Evolutionary conservation across 2,888 invertebrate genomes (phyloP).

Genomic region (Iphiclides podalirius): DNA sequence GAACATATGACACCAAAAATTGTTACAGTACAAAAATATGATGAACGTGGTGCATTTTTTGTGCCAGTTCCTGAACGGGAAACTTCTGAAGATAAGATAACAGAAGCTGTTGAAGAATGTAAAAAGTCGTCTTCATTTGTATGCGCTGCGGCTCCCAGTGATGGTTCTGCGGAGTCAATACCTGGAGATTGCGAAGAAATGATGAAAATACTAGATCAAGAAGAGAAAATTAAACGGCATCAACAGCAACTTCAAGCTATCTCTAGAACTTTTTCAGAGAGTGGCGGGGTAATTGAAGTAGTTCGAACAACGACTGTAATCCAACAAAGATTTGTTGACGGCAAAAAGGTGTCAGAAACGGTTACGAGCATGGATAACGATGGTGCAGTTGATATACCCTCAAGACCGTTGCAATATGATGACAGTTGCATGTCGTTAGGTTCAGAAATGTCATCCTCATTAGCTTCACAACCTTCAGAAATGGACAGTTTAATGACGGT

Average conservation of each 20-base stretch:
- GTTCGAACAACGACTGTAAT: slow-evolving; percentile 69
- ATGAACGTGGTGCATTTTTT: slow-evolving; percentile 72
- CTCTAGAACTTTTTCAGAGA: slow-evolving; percentile 51
- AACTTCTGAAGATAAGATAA: slow-evolving; percentile 36
- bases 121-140: slow-evolving; percentile 63
- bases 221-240: slow-evolving; percentile 57
- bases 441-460: slow-evolving; percentile 75
- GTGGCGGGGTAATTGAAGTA: slow-evolving; percentile 61
- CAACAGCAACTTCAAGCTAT: slow-evolving; percentile 33
- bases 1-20: slow-evolving; percentile 64
- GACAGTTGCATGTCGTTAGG: slow-evolving; percentile 66
- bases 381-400: slow-evolving; percentile 71
- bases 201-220: slow-evolving; percentile 80
- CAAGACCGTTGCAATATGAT: slow-evolving; percentile 53
- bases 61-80: slow-evolving; percentile 60
- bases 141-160: slow-evolving; percentile 71
- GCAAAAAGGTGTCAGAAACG: slow-evolving; percentile 71
- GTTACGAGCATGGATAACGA: slow-evolving; percentile 63
- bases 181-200: slow-evolving; percentile 81
- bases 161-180: slow-evolving; percentile 73
- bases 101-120: slow-evolving; percentile 64
- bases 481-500: slow-evolving; percentile 75
- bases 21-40: slow-evolving; percentile 70
- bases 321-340: slow-evolving; percentile 70
- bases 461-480: slow-evolving; percentile 74